Conservation (phyloP, 2,888 invertebrate species). For the Apamea anceps region DNA sequence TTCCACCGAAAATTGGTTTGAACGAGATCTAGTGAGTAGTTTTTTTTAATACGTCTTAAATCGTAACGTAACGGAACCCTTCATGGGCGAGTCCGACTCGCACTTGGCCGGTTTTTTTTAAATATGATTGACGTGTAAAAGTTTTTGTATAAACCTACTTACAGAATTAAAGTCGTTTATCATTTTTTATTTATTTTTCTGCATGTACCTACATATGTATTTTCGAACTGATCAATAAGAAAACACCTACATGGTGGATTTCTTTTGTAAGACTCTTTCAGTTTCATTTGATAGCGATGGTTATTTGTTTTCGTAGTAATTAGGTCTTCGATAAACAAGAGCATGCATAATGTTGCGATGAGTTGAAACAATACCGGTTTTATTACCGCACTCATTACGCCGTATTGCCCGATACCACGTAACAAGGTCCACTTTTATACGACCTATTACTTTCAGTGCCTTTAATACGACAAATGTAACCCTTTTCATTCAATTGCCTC, state of each 20-base stretch:
- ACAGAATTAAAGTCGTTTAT: too few relatives aligned
- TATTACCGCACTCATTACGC: slow-evolving; percentile 15
- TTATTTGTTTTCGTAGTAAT: slow-evolving; percentile 8
- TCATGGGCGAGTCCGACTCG: too few relatives aligned
- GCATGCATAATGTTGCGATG: not conserved
- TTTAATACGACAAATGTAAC: slow-evolving; percentile 33
- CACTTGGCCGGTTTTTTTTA: too few relatives aligned
- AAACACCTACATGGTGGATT: not conserved
- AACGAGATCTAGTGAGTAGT: too few relatives aligned
- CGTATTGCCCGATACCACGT: slow-evolving; percentile 8
- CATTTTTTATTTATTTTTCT: not conserved
- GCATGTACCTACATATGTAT: too few relatives aligned
- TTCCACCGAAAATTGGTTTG: too few relatives aligned
- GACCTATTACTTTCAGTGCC: slow-evolving; percentile 28
- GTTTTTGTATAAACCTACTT: not conserved
- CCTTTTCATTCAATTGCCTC: slow-evolving; percentile 38
- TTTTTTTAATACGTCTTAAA: too few relatives aligned
- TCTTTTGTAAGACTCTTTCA: not conserved
- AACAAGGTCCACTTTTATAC: slow-evolving; percentile 15
- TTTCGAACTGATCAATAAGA: not conserved
- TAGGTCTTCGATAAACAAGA: not conserved
- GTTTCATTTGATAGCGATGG: not conserved
- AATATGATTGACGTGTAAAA: not conserved
- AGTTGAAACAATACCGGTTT: slow-evolving; percentile 8
- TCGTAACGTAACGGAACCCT: too few relatives aligned